Evolutionary conservation across 1,140 invertebrate species (phyloP).

Genomic region (Tyrophagus putrescentiae): DNA sequence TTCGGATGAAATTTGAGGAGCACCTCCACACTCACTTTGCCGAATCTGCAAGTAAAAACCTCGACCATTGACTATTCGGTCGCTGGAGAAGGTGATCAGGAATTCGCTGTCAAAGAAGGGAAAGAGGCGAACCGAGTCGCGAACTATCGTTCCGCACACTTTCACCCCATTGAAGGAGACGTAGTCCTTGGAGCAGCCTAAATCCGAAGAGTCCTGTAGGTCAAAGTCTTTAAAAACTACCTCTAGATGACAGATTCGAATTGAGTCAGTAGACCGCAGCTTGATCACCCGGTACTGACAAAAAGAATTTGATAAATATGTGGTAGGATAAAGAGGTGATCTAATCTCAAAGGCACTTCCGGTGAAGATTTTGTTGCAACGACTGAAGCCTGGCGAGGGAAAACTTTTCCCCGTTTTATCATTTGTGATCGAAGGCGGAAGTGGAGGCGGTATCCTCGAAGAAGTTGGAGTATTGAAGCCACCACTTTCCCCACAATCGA

Average conservation of each 20-base stretch:
- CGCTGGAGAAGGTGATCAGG: slow-evolving; percentile 16
- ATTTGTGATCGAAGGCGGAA: neutral
- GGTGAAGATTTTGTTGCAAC: slow-evolving; percentile 14
- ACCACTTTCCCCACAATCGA: slow-evolving; percentile 16
- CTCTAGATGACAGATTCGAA: slow-evolving; percentile 26
- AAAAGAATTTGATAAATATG: slow-evolving; percentile 23
- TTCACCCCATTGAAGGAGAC: slow-evolving; percentile 25
- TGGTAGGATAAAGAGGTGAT: slow-evolving; percentile 25
- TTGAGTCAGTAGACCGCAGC: neutral
- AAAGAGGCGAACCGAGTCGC: slow-evolving; percentile 8
- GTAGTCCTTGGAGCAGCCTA: slow-evolving; percentile 26
- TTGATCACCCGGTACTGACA: slow-evolving; percentile 22
- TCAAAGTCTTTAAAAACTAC: slow-evolving; percentile 26
- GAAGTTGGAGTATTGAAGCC: neutral
- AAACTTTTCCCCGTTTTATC: no score
- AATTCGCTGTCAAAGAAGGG: slow-evolving; percentile 19
- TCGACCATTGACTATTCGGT: slow-evolving; percentile 1
- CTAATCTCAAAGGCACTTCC: slow-evolving; percentile 21
- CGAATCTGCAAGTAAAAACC: slow-evolving; percentile 18
- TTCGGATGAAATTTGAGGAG: no score
- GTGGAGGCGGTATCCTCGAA: neutral
- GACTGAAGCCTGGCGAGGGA: neutral
- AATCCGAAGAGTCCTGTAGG: slow-evolving; percentile 20
- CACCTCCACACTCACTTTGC: slow-evolving; percentile 24
- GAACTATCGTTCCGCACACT: slow-evolving; percentile 23